Percentiles rank a stretch among this genome's conserved stretches.
Evolutionary conservation across 2,888 invertebrate genomes (phyloP).

Genomic region (Tetranychus piercei): DNA sequence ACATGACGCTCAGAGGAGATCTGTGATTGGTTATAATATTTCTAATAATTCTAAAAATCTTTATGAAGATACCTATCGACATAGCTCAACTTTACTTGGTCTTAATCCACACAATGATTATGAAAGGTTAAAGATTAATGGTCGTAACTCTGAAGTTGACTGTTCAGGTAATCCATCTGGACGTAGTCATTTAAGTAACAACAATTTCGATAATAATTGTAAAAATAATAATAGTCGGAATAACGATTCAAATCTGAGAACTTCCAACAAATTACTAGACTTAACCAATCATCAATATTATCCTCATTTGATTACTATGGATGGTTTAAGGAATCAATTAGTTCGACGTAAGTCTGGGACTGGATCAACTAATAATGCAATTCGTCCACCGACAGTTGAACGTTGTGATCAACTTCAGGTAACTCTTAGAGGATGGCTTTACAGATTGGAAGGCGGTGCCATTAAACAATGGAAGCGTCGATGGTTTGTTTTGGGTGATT

Average conservation of each 20-base stretch:
- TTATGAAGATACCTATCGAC: neutral
- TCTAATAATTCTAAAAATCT: neutral
- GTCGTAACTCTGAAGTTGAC: neutral
- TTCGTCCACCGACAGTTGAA: slow-evolving; percentile 53
- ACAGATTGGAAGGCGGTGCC: slow-evolving; percentile 80
- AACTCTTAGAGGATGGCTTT: slow-evolving; percentile 67
- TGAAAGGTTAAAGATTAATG: slow-evolving; percentile 4
- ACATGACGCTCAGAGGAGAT: neutral
- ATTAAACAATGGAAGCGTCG: slow-evolving; percentile 82
- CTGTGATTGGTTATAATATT: slow-evolving; percentile 5
- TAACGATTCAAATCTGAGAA: slow-evolving; percentile 1
- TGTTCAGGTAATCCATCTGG: neutral
- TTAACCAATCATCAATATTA: slow-evolving; percentile 9
- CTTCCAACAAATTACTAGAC: neutral
- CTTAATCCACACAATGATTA: slow-evolving; percentile 1
- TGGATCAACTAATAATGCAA: slow-evolving; percentile 2
- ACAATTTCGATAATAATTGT: neutral
- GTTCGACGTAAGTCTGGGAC: slow-evolving; percentile 10
- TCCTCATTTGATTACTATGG: slow-evolving; percentile 13
- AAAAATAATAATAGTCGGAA: slow-evolving; percentile 2
- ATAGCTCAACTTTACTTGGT: slow-evolving; percentile 2
- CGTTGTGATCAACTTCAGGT: slow-evolving; percentile 65
- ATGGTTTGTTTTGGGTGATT: slow-evolving; percentile 84
- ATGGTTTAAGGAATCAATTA: slow-evolving; percentile 20
- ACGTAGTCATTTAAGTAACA: slow-evolving; percentile 2